Evolutionary conservation across 2,113 vertebrate genomes (phyloP).

Genomic region (Oenanthe oenanthe): DNA sequence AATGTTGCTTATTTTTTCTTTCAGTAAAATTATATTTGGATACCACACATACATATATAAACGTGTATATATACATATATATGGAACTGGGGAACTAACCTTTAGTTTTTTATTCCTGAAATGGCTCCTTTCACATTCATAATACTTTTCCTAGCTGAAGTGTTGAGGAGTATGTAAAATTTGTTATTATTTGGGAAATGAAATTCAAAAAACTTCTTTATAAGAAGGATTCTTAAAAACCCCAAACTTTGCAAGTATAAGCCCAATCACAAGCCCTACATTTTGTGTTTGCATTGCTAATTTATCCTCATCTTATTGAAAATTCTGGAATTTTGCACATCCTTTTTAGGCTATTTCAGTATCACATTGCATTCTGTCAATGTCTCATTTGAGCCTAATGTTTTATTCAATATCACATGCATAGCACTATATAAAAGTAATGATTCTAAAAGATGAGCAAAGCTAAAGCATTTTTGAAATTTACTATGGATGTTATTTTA

Average conservation of each 20-base stretch:
- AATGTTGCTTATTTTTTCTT: neutral
- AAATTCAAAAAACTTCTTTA: neutral
- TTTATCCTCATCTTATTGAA: neutral
- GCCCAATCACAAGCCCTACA: neutral
- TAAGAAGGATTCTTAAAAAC: neutral
- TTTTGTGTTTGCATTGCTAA: slow-evolving; percentile 39
- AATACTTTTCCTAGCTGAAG: neutral
- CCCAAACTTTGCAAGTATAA: neutral
- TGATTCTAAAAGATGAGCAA: neutral
- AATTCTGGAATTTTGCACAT: slow-evolving; percentile 19
- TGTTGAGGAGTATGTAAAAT: neutral
- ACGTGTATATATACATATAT: neutral
- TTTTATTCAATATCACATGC: slow-evolving; percentile 56
- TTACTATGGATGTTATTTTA: neutral
- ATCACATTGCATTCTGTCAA: slow-evolving; percentile 18
- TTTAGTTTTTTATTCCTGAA: neutral
- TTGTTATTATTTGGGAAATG: neutral
- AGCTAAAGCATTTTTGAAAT: neutral
- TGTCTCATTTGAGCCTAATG: slow-evolving; percentile 46
- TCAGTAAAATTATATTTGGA: neutral
- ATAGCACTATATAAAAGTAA: neutral
- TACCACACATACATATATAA: neutral
- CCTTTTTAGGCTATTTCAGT: slow-evolving; percentile 31
- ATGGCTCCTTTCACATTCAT: neutral
- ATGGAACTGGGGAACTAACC: neutral